Conservation (phyloP, 2,797 vertebrate species). For the Champsocephalus gunnari region DNA sequence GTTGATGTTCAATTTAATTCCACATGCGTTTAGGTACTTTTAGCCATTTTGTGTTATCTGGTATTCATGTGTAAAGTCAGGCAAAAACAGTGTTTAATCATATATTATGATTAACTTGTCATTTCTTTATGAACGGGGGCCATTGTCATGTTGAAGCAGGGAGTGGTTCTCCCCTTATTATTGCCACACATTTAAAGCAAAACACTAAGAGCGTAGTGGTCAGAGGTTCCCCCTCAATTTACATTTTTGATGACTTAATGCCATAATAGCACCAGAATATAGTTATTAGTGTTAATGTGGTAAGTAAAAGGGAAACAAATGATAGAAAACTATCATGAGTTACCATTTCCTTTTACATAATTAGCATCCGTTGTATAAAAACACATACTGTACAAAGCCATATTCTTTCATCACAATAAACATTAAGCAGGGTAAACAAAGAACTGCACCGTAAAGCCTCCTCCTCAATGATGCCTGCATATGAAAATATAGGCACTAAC, state of each 20-base stretch:
- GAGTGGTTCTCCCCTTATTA: neutral
- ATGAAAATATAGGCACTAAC: neutral
- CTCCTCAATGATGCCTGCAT: neutral
- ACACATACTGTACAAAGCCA: slow-evolving; percentile 25
- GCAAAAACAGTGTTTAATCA: too few relatives aligned
- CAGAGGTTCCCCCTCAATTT: neutral
- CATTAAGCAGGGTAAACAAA: slow-evolving; percentile 26
- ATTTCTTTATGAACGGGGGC: neutral
- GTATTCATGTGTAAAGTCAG: neutral
- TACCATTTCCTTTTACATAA: slow-evolving; percentile 18
- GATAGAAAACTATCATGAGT: slow-evolving; percentile 9
- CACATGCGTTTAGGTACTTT: neutral
- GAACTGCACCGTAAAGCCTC: neutral
- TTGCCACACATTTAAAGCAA: neutral
- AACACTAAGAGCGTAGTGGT: neutral
- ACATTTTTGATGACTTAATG: neutral
- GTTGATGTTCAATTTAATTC: neutral
- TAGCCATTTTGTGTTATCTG: neutral
- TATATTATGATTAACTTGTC: neutral
- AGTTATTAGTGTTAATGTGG: slow-evolving; percentile 10
- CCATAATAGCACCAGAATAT: neutral
- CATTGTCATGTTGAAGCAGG: too few relatives aligned
- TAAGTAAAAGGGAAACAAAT: slow-evolving; percentile 15
- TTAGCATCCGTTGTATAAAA: slow-evolving; percentile 29
- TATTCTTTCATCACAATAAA: slow-evolving; percentile 33